Base-by-base conservation (phyloP, 2,113 vertebrate species). In the Hippocampus zosterae region DNA sequence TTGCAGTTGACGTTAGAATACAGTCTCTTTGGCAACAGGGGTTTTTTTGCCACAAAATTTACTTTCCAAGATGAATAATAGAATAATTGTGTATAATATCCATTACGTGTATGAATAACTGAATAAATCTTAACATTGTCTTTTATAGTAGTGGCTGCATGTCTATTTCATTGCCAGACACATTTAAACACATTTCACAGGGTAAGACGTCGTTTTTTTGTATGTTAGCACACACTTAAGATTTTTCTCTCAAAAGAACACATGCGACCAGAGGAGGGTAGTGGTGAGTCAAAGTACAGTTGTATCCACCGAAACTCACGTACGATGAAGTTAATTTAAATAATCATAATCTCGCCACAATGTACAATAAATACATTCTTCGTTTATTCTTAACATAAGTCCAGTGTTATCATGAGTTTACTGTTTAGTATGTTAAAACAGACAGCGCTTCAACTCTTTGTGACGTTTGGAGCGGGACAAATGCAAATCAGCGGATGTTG, bases 401-500 rank as follows among this genome's bases (percentile, higher is more conserved):
- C 6, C 33, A 50, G 48, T 50, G 5, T 41, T 40, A 40, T 5
- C 19, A 41, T 12, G 33, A 21, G 33, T n/a, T 21, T 8, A 40
- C 33, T 40, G 3, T 21, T 21, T n/a, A 21, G 21, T 64, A 21
- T 23, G 21, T 64, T n/a, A 23, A n/a, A 64, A 44, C 23, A 57
- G 27, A 3, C n/a, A 21, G 8, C 9, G 3, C 8, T 25, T 5
- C 5, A 5, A n/a, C 6, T 23, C 15, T 59, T 75, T 50, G 12
- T 70, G 2, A n/a, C 12, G 3, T 6, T 2, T 19, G 18, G 0
- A 15, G 76, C 76, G 70, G 72, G 52, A 61, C 55, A 71, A 33
- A 69, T 63, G 66, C 52, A n/a, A 73, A 81, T 21, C 8, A 84
- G 37, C 87, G 90, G 88, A 91, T 74, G 68, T 88, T 76, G 63